Base-by-base conservation (phyloP, 2,797 vertebrate genomes). In the Pantherophis vulpinus region DNA sequence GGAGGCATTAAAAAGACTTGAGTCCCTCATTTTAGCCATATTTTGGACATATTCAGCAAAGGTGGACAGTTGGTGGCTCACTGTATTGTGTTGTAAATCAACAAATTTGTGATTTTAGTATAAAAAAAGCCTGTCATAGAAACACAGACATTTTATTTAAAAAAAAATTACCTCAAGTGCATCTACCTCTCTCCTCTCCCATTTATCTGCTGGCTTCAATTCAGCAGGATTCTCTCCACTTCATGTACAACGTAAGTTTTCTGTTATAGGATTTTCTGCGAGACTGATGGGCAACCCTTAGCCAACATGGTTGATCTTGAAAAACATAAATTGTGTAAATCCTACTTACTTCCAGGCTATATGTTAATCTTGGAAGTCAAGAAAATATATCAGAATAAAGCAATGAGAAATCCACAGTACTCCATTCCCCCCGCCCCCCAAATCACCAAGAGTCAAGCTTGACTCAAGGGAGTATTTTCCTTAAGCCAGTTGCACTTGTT, bases 341-440 rank as follows among this genome's bases (percentile, higher is more conserved):
- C 74, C 74, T 25, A 47, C 74, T 47, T 47, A 42, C 18, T 47
- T 83, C 74, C 37, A 79, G 37, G 37, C 74, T 37, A 32, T 74
- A 37, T 7, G 2, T 74, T 32, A 37, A 5, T n/a, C n/a, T 83
- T 79, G 37, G 37, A 83, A 23, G 20, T 83, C 74, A 83, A 42
- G 74, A 42, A 47, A 83, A 47, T 25, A 83, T 83, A 42, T 20
- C 74, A 83, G 74, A 83, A 47, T 83, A 83, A 25, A 37, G 20
- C 20, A 42, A 23, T 42, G 32, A 79, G 16, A 42, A 42, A 79
- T 79, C 37, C 74, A 83, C 10, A 47, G 74, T 25, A 12, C 23
- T 83, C 0, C 74, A 4, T 0, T 37, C 10, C 0, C 16, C 14
- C 13, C 4, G 0, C 61, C 10, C 61, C 4, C 9, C 7, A 37